Base-by-base conservation (phyloP, 1,140 invertebrate genomes). In the Heliothis subflexa region DNA sequence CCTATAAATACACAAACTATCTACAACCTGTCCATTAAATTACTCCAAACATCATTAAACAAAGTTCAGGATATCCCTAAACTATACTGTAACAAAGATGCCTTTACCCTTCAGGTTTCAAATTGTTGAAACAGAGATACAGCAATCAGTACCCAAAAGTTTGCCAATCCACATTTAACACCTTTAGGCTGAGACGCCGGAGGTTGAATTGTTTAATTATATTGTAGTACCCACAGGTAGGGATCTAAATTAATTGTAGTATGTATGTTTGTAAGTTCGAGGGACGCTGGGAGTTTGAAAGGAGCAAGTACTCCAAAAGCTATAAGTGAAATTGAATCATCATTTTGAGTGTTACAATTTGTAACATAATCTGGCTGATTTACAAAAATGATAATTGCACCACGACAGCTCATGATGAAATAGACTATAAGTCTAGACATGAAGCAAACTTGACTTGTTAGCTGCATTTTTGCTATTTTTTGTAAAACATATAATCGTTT, bases 121-220 rank as follows among this genome's bases (percentile, higher is more conserved):
- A 66, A 70, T 52, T 28, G 45, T 62, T 74, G 16, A 61, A 74
- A 74, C 54, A 61, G 72, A 61, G 72, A 74, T 74, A 74, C 55
- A 74, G 33, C 72, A 45, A 62, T 74, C 57, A 74, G 40, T 62
- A 50, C 72, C 72, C 72, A 50, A 74, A 74, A 74, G 33, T 74
- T 74, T 74, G 18, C 13, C 72, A 14, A 74, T 74, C 55, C 72
- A 74, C 72, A 74, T 74, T 74, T 74, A 74, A 74, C 72, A 74
- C 72, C 72, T 74, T 62, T 45, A 57, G 54, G 14, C 18, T 47
- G 40, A 66, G 62, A 66, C 62, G 62, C 16, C 10, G 10, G 12
- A 13, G 47, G 66, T 50, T 70, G 66, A 70, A 70, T 70, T 70
- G 47, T 70, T 70, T 70, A 70, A 70, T 70, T 70, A 70, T 70